Evolutionary conservation across 2,888 invertebrate genomes (phyloP).

Genomic region (Macrophya alboannulata): DNA sequence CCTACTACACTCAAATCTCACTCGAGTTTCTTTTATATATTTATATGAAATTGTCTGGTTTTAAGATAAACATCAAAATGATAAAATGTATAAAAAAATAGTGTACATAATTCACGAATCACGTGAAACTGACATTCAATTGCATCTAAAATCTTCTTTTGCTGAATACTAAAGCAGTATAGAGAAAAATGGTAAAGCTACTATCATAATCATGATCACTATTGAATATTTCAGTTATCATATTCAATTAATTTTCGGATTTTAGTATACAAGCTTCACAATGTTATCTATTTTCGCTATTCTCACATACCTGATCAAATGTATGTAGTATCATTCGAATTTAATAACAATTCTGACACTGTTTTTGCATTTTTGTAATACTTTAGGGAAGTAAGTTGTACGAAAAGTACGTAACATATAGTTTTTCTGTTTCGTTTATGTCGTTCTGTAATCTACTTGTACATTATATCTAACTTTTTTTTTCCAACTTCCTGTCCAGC

Average conservation of each 20-base stretch:
- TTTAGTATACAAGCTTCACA: neutral
- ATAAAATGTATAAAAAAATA: neutral
- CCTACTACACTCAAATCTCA: neutral
- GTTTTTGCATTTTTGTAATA: neutral
- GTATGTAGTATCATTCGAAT: neutral
- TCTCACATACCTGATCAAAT: neutral
- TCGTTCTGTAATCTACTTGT: neutral
- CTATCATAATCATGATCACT: neutral
- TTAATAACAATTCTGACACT: neutral
- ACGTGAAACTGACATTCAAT: neutral
- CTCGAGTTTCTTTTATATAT: neutral
- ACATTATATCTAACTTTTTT: constrained; percentile 1
- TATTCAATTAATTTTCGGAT: neutral
- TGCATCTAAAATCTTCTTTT: neutral
- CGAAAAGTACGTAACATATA: neutral
- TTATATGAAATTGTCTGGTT: neutral
- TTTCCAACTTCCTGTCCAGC: neutral
- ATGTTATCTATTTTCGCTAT: neutral
- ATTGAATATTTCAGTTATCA: neutral
- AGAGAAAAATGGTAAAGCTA: neutral
- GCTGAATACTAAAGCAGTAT: neutral
- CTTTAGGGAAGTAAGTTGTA: neutral
- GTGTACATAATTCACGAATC: neutral
- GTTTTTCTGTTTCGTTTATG: neutral
- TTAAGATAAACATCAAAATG: neutral